phyloP scores from a whole-genome alignment of 2,888 invertebrate genomes.

The Apocheima hispidaria region DNA sequence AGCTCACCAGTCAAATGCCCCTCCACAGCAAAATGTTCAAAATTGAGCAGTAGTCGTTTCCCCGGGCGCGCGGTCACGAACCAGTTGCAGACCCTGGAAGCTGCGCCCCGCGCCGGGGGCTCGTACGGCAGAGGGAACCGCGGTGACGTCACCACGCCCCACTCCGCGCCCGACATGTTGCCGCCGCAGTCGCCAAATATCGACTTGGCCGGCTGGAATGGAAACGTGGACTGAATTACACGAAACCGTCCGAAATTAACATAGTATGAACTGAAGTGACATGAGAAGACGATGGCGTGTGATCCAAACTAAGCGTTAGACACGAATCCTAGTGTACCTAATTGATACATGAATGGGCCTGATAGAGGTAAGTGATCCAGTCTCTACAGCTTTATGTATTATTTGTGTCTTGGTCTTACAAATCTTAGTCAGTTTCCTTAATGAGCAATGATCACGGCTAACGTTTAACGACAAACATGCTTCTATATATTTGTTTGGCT shows the following conservation, averaged over 20 bases:
- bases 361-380: too few relatives aligned
- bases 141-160: constrained; percentile 94
- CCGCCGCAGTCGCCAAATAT: constrained; percentile 97
- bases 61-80: constrained; percentile 95
- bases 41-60: constrained; percentile 95
- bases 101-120: constrained; percentile 91
- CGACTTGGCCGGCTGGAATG: constrained; percentile 89
- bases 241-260: not conserved
- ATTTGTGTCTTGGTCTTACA: too few relatives aligned
- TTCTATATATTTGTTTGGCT: too few relatives aligned
- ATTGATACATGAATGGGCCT: too few relatives aligned
- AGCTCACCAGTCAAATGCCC: constrained; percentile 93
- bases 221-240: not conserved
- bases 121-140: constrained; percentile 96
- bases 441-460: too few relatives aligned
- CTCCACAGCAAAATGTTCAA: constrained; percentile 97
- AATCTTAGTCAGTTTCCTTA: too few relatives aligned
- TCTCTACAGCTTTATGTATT: too few relatives aligned
- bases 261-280: not conserved
- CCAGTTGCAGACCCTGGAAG: constrained; percentile 98
- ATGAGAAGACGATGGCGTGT: too few relatives aligned
- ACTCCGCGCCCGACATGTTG: constrained; percentile 94
- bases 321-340: too few relatives aligned
- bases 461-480: too few relatives aligned
- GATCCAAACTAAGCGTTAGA: too few relatives aligned